These are phyloP conservation scores for Pteruthius melanotis DNA, from an alignment of 2,113 vertebrate genomes.

Conservation along the genomic window DNA sequence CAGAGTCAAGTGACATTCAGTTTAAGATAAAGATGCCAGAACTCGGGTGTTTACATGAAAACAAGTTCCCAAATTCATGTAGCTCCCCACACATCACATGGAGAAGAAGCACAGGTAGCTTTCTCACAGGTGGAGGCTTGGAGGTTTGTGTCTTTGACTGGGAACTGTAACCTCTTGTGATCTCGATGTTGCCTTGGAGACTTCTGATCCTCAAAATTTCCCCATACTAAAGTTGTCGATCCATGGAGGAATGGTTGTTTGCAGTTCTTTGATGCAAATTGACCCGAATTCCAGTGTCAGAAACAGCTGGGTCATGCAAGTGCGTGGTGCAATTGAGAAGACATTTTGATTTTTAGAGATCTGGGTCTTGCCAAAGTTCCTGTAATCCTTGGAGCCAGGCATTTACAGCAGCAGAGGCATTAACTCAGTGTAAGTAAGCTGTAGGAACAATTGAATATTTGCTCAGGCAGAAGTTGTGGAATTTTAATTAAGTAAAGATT, in stretches of 20 bases:
- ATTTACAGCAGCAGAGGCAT: background rate
- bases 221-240: background rate
- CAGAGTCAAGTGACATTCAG: background rate
- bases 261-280: background rate
- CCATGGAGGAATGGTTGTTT: background rate
- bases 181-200: background rate
- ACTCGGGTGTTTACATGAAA: background rate
- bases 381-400: background rate
- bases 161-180: rapidly evolving
- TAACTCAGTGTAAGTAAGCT: background rate
- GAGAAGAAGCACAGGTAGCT: background rate
- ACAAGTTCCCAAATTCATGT: background rate
- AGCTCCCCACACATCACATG: background rate
- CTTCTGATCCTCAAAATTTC: background rate
- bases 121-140: background rate
- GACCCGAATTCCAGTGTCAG: background rate
- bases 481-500: background rate
- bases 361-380: background rate
- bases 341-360: background rate
- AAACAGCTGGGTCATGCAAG: background rate
- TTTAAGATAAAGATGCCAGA: background rate
- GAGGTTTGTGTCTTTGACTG: background rate
- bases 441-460: background rate
- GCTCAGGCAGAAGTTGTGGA: background rate
- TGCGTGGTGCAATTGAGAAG: background rate